Percentiles rank a stretch among this genome's conserved stretches.
These are phyloP conservation scores for Catharus fuscescens DNA, from an alignment of 2,113 vertebrate species.

Conservation along the genomic window DNA sequence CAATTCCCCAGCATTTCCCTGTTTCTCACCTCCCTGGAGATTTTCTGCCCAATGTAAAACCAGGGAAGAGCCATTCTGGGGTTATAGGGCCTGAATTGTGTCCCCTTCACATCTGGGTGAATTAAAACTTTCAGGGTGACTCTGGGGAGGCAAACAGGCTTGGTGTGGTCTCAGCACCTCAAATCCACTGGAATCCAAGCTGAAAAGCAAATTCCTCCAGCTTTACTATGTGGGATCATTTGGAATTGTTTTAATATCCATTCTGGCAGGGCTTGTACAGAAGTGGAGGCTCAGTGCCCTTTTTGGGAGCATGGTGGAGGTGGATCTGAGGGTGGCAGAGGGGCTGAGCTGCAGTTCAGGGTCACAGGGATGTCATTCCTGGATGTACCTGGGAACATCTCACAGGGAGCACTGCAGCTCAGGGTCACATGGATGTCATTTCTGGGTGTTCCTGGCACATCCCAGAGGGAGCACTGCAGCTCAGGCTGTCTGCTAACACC, in stretches of 20 bases:
- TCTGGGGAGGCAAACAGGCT: neutral
- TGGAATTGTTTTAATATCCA: neutral
- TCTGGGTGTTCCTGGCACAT: neutral
- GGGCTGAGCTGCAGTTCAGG: neutral
- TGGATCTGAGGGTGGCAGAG: neutral
- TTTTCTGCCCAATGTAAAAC: neutral
- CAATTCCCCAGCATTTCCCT: neutral
- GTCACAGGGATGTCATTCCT: neutral
- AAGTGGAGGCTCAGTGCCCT: neutral
- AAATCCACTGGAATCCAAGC: neutral
- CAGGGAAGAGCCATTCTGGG: neutral
- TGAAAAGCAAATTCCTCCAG: neutral
- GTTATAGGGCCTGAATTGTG: neutral
- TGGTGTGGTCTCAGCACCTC: neutral
- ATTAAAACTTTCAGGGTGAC: neutral
- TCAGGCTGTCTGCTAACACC: neutral
- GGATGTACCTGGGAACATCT: rapidly evolving
- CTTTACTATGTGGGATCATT: neutral
- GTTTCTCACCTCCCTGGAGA: neutral
- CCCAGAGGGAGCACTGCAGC: neutral
- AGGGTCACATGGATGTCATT: too few relatives aligned
- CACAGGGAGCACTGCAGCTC: neutral
- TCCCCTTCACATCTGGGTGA: neutral
- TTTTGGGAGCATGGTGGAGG: neutral
- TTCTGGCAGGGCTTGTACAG: neutral